Evolutionary conservation across 2,113 vertebrate species (phyloP).

Genomic region (Sinocyclocheilus rhinocerous): DNA sequence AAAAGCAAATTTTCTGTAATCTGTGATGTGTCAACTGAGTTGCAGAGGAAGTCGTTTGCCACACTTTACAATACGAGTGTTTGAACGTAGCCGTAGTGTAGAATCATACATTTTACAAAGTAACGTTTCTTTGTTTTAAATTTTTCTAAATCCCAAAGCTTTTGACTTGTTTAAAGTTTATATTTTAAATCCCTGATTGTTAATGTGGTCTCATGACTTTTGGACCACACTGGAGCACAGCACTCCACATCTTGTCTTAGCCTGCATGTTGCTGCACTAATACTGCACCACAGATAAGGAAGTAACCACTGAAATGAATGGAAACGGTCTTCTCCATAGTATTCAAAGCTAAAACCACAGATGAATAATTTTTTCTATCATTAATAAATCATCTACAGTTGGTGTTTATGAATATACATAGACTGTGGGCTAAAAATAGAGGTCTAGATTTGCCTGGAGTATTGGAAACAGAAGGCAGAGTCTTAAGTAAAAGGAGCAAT

Average conservation of each 20-base stretch:
- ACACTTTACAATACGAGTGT: too few relatives aligned
- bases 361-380: constrained; percentile 35
- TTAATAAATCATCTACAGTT: constrained; percentile 54
- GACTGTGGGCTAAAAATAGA: constrained; percentile 32
- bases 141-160: neutral
- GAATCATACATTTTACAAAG: too few relatives aligned
- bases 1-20: too few relatives aligned
- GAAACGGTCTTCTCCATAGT: neutral
- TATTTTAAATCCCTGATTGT: neutral
- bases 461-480: constrained; percentile 34
- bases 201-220: neutral
- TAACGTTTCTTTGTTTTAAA: neutral
- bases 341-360: constrained; percentile 11
- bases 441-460: constrained; percentile 29
- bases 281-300: neutral
- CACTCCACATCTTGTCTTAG: neutral
- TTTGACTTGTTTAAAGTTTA: neutral
- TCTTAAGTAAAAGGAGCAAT: constrained; percentile 24
- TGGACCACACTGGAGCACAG: neutral
- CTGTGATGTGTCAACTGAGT: too few relatives aligned
- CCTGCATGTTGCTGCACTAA: neutral
- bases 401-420: constrained; percentile 40
- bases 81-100: too few relatives aligned
- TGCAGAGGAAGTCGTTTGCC: too few relatives aligned
- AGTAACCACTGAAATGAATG: constrained; percentile 7